Evolutionary conservation across 2,888 invertebrate genomes (phyloP), one percentile per base, ranked within the genome.

Genomic region (Pediacus dermestoides): DNA sequence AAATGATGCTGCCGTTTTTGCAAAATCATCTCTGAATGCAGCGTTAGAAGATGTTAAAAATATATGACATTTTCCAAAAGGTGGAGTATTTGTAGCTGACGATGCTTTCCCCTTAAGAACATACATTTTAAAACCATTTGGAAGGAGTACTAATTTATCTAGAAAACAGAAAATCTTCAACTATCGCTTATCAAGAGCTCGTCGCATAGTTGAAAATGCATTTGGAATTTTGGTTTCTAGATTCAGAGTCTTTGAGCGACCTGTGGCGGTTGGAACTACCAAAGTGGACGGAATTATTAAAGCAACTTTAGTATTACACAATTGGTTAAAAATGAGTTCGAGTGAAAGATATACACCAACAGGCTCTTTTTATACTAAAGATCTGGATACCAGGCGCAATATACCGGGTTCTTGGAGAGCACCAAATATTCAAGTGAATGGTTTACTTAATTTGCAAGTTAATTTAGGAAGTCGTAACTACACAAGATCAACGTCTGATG

Each of bases 391-490:
- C 7, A 21, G 34, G 6, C 22, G 14, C 11, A 39, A 43, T 38
- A 36, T 46, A 39, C 36, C 32, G 21, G 51, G 46, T 44, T 46
- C 46, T 37, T 52, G 50, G 45, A 41, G 47, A 38, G 34, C 39
- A 42, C 23, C 44, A 32, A 30, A 3, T 37, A 44, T 25, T 33
- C 13, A 41, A 43, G 37, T 12, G 18, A 42, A 48, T 34, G 42
- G 43, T 37, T 39, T 46, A 34, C 7, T 28, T 39, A 37, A 39
- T 43, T 37, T 39, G 10, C 15, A 41, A 30, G 33, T 34, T 16
- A 42, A 28, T 35, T 30, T 30, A 37, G 37, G 27, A 32, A 45
- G 28, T 39, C 42, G n/a, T n/a, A n/a, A n/a, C n/a, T n/a, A n/a
- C 30, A 30, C 42, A 34, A 49, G 2, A 38, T 25, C 13, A 39